phyloP scores from a whole-genome alignment of 2,888 invertebrate species.

The Mesochorus sp. region DNA sequence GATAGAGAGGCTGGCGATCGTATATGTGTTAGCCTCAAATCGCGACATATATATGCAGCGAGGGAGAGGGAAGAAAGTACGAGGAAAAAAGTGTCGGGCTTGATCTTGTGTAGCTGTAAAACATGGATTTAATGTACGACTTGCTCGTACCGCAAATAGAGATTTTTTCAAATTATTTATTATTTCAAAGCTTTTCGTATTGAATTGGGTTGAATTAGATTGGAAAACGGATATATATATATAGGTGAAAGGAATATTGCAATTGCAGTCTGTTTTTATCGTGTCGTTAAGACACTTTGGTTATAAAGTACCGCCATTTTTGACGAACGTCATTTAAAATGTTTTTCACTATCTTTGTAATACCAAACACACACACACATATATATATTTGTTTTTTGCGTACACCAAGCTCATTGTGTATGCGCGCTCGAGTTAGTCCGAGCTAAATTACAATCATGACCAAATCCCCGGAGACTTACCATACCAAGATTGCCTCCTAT shows the following conservation, averaged over 20 bases:
- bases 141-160: not conserved
- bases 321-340: too few relatives aligned
- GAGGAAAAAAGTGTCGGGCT: not conserved
- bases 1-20: constrained; percentile 36
- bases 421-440: not conserved
- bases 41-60: constrained; percentile 1
- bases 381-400: too few relatives aligned
- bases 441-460: constrained; percentile 38
- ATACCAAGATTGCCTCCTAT: constrained; percentile 47
- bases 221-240: too few relatives aligned
- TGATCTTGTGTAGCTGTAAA: not conserved
- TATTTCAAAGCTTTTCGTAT: too few relatives aligned
- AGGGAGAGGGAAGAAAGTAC: not conserved
- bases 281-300: too few relatives aligned
- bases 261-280: too few relatives aligned
- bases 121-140: not conserved
- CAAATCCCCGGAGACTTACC: constrained; percentile 47
- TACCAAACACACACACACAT: constrained; percentile 19
- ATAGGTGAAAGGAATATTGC: too few relatives aligned
- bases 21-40: constrained; percentile 14
- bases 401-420: too few relatives aligned
- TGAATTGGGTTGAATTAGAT: not conserved
- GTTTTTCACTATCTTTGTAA: constrained; percentile 1
- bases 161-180: not conserved
- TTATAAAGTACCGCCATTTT: too few relatives aligned